These are phyloP conservation scores for Platalea minor DNA, from an alignment of 2,797 vertebrate genomes.

Conservation along the genomic window DNA sequence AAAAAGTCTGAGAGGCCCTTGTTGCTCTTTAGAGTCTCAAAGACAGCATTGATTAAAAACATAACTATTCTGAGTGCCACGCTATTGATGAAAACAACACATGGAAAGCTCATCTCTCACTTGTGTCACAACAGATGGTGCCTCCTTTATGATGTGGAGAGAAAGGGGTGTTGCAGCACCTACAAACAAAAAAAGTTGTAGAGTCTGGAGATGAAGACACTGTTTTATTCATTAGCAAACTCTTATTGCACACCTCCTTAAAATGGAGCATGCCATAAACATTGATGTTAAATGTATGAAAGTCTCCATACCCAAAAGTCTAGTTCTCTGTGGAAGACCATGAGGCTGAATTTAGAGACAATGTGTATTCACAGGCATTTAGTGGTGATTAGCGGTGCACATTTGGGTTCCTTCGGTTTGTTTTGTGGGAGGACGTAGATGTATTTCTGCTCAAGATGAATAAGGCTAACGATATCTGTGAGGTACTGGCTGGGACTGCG, in stretches of 20 bases:
- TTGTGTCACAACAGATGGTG: conserved; percentile 17
- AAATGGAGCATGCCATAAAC: not conserved
- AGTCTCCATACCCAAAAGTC: not conserved
- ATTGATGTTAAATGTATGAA: not conserved
- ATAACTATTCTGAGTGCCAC: not conserved
- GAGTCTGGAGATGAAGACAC: not conserved
- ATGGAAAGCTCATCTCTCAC: not conserved
- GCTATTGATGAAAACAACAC: conserved; percentile 20
- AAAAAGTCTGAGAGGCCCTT: not conserved
- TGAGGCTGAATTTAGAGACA: not conserved
- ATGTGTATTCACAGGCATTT: not conserved
- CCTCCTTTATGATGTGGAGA: not conserved
- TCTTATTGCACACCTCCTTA: not conserved
- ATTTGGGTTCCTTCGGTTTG: not conserved
- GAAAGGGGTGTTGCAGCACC: not conserved
- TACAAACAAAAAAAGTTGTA: not conserved
- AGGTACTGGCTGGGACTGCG: not conserved
- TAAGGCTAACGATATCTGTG: not conserved
- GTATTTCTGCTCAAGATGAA: not conserved
- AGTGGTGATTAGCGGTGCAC: not conserved
- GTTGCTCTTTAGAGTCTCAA: not conserved
- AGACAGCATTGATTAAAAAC: not conserved
- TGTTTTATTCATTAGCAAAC: conserved; percentile 29
- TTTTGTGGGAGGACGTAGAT: not conserved
- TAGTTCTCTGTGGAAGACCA: not conserved